Evolutionary conservation across 2,888 invertebrate species (phyloP), one percentile per base, ranked within the genome.

Genomic region (Antitype chi): DNA sequence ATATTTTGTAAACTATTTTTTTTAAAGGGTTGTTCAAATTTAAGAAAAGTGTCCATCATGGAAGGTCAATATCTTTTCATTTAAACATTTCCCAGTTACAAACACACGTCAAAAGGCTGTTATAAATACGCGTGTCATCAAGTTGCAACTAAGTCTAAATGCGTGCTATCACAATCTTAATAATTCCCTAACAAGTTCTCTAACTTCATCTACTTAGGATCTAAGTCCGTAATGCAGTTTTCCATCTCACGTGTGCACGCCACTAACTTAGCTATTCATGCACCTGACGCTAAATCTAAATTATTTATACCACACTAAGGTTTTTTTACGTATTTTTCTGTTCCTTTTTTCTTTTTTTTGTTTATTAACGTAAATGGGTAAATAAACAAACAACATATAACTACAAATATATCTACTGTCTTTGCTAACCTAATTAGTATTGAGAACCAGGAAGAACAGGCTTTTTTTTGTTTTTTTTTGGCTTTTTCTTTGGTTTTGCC

Each of bases 241-340:
- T 85, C 69, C 74, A 66, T 49, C 32, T 64, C 66, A 74, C 71
- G 81, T 62, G 77, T 62, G 76, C 49, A 68, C n/a, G 20, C 70
- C 53, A 66, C 74, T 52, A 66, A 81, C 62, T 85, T 77, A 77
- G 71, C 57, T 74, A 85, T 81, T 81, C 77, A 70, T 84, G 69
- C 82, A 84, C 77, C 82, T 81, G 83, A 81, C 85, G 62, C 60
- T 77, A 74, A 74, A 85, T 66, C 74, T 72, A 71, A 76, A 69
- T 77, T 74, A 85, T 81, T 77, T 85, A 85, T 74, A 72, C 63
- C 64, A 66, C 74, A 63, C 72, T 63, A 28, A 70, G 59, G 74
- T 69, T 70, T 64, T 32, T 32, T 3, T 38, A 38, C 5, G 38
- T 38, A 38, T 38, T 38, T 38, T 38, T 38, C 38, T 38, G 38